phyloP scores from a whole-genome alignment of 2,797 vertebrate species.

The Mormyrus hasselquistii region DNA sequence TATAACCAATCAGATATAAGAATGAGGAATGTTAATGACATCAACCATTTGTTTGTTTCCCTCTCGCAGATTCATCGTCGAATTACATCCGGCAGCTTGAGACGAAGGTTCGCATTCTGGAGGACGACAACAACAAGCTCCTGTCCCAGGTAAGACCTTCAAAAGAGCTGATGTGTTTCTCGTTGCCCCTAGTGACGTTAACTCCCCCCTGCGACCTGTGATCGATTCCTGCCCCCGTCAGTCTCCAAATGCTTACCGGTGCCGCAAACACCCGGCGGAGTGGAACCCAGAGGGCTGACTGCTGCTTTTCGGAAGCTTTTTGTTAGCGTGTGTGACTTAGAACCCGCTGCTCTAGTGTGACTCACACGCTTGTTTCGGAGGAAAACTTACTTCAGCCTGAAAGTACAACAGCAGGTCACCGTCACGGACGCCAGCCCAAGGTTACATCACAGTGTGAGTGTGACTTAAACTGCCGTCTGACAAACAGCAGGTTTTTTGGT shows the following conservation, averaged over 20 bases:
- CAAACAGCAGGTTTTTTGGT: not conserved
- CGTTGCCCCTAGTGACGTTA: not conserved
- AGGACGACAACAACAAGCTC: slow-evolving; percentile 82
- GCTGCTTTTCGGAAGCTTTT: not conserved
- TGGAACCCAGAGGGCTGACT: not conserved
- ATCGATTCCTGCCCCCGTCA: not conserved
- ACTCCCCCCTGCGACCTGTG: not conserved
- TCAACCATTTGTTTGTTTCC: not conserved
- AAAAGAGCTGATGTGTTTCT: not conserved
- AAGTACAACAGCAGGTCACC: not conserved
- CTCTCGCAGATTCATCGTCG: slow-evolving; percentile 73
- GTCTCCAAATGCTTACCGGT: not conserved
- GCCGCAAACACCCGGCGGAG: not conserved
- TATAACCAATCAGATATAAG: not conserved
- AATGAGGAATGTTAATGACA: not conserved
- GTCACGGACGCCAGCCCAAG: not conserved
- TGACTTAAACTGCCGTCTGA: not conserved
- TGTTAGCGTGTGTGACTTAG: not conserved
- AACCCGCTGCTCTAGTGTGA: not conserved
- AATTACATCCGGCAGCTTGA: slow-evolving; percentile 89
- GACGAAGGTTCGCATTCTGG: slow-evolving; percentile 84
- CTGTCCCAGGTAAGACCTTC: slow-evolving; percentile 74
- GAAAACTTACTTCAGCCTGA: not conserved
- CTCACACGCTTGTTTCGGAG: not conserved
- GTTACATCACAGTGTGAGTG: not conserved